phyloP scores from a whole-genome alignment of 2,113 vertebrate species.

The Tyto alba region DNA sequence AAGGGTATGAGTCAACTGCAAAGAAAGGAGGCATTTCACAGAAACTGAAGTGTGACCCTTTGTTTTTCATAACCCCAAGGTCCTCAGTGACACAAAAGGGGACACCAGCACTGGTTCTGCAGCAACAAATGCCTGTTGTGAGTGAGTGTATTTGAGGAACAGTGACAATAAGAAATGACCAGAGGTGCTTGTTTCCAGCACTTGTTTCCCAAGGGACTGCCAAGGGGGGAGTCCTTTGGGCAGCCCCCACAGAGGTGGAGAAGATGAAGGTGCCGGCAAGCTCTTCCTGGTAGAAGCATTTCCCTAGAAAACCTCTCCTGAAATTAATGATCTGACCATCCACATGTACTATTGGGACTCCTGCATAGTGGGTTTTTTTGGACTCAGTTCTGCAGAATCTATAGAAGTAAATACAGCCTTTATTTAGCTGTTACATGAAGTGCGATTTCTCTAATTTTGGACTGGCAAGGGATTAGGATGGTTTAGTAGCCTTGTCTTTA shows the following conservation, averaged over 20 bases:
- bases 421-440: background rate
- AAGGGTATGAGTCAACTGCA: slow-evolving; percentile 44
- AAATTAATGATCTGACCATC: background rate
- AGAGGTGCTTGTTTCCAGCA: background rate
- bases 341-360: background rate
- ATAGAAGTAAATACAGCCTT: background rate
- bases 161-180: slow-evolving; percentile 28
- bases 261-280: background rate
- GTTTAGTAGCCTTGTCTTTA: background rate
- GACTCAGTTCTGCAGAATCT: background rate
- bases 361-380: background rate
- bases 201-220: background rate
- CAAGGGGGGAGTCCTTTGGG: background rate
- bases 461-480: background rate
- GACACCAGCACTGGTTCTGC: background rate
- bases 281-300: background rate
- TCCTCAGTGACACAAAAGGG: background rate
- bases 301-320: background rate
- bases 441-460: background rate
- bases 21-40: slow-evolving; percentile 40
- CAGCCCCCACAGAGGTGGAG: background rate
- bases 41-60: slow-evolving; percentile 54
- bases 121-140: slow-evolving; percentile 31
- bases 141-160: slow-evolving; percentile 24
- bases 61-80: slow-evolving; percentile 47